phyloP scores from a whole-genome alignment of 2,797 vertebrate genomes.

The Momotus momota region DNA sequence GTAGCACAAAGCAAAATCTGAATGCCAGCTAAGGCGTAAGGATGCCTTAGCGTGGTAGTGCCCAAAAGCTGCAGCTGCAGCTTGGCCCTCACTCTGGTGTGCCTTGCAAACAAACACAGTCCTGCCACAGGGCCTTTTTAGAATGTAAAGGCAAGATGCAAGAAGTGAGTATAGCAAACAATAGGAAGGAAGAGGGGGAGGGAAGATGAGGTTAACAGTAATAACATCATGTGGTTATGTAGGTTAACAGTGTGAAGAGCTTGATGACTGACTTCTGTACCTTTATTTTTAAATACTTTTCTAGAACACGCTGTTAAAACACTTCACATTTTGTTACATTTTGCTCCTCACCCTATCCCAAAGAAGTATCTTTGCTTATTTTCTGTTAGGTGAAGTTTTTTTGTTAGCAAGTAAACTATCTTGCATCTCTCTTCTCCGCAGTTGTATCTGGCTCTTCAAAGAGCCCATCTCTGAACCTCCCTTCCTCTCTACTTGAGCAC shows the following conservation, averaged over 20 bases:
- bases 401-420: not conserved
- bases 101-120: not conserved
- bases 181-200: slow-evolving; percentile 51
- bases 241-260: slow-evolving; percentile 46
- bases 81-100: not conserved
- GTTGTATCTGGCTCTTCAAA: not conserved
- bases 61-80: not conserved
- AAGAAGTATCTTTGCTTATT: not conserved
- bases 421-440: not conserved
- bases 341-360: not conserved
- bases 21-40: fast-evolving
- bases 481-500: fast-evolving
- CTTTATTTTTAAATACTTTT: slow-evolving; percentile 14
- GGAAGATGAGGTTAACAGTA: slow-evolving; percentile 63
- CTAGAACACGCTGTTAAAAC: not conserved
- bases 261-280: slow-evolving; percentile 18
- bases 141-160: not conserved
- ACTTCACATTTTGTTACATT: not conserved
- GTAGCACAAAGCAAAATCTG: not conserved
- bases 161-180: not conserved
- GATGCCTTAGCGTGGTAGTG: not conserved
- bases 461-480: not conserved
- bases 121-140: not conserved
- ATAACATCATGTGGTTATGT: slow-evolving; percentile 50
- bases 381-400: not conserved